Conservation (phyloP, 1,140 invertebrate genomes). For the Thaumetopoea pityocampa region DNA sequence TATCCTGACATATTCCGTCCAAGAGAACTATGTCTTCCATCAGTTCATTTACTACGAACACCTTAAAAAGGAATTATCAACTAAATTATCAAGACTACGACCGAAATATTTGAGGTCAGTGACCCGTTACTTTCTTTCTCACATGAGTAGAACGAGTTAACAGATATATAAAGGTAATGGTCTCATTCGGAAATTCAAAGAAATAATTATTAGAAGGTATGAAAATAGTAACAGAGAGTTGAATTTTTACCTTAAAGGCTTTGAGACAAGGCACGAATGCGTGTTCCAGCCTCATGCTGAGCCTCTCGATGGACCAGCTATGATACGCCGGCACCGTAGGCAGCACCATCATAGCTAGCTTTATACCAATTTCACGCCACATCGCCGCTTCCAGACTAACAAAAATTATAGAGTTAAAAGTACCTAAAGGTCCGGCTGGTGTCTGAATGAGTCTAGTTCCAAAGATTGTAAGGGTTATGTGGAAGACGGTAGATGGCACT, state of each 20-base stretch:
- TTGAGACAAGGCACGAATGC: slow-evolving; percentile 61
- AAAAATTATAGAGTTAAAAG: not conserved
- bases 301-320: slow-evolving; percentile 45
- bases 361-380: slow-evolving; percentile 68
- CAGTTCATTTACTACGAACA: slow-evolving; percentile 60
- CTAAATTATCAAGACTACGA: not conserved
- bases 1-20: slow-evolving; percentile 60
- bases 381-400: slow-evolving; percentile 57
- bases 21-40: slow-evolving; percentile 66
- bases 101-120: not conserved
- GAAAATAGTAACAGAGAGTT: not conserved
- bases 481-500: too few species aligned
- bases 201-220: too few species aligned
- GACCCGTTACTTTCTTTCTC: not conserved
- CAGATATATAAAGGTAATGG: too few species aligned
- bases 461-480: too few species aligned
- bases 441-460: too few species aligned
- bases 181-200: too few species aligned
- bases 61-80: slow-evolving; percentile 21
- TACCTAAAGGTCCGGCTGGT: not conserved
- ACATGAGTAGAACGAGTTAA: too few species aligned
- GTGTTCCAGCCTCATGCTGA: slow-evolving; percentile 62
- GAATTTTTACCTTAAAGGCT: slow-evolving; percentile 58
- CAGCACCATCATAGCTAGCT: slow-evolving; percentile 52
- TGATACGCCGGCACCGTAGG: slow-evolving; percentile 56